Evolutionary conservation across 2,797 vertebrate species (phyloP).

Genomic region (Peromyscus aztecus): DNA sequence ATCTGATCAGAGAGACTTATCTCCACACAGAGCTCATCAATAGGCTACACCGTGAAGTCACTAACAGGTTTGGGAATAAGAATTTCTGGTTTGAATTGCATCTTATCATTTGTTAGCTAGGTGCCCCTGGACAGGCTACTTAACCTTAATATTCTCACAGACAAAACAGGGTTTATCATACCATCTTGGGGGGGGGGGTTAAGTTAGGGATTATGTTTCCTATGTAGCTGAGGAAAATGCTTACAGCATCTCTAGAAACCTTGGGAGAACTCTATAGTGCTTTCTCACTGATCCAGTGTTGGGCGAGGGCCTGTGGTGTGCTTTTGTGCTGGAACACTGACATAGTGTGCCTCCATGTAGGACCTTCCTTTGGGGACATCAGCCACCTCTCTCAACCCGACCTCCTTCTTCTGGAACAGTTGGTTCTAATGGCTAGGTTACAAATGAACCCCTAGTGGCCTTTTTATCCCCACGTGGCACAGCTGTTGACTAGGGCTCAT

Average conservation of each 20-base stretch:
- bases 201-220: neutral
- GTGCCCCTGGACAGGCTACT: neutral
- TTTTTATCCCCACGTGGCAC: neutral
- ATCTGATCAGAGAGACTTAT: neutral
- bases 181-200: neutral
- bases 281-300: neutral
- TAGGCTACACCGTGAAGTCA: neutral
- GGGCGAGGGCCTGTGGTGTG: neutral
- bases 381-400: neutral
- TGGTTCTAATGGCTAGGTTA: neutral
- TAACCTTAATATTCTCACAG: neutral
- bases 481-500: neutral
- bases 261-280: neutral
- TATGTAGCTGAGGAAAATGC: neutral
- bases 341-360: too few relatives aligned
- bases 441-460: neutral
- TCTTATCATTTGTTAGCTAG: neutral
- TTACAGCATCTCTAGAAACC: neutral
- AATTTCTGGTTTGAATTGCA: neutral
- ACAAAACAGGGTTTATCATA: neutral
- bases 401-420: neutral
- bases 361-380: neutral
- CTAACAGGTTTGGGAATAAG: neutral
- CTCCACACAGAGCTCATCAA: conserved; percentile 19
- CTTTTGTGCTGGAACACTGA: neutral